Conservation (phyloP, 1,140 invertebrate genomes). For the Drosophila pachea region DNA sequence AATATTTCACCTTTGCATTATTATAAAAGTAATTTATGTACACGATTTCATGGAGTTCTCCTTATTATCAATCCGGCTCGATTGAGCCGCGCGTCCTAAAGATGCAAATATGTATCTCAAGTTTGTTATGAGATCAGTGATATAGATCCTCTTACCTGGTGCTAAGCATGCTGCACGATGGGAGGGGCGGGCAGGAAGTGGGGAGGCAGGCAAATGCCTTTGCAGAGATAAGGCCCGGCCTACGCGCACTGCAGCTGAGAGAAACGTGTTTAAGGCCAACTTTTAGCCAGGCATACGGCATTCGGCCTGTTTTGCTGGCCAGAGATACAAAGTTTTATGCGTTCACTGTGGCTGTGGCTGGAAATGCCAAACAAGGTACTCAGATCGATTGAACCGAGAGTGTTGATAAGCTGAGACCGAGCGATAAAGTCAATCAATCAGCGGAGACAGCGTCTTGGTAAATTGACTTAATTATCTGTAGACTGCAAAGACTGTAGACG, state of each 20-base stretch:
- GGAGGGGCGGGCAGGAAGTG: slow-evolving; percentile 21
- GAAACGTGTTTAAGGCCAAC: slow-evolving; percentile 40
- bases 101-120: background rate
- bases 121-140: slow-evolving; percentile 16
- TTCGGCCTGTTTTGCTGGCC: slow-evolving; percentile 19
- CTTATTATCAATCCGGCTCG: too few relatives aligned
- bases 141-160: slow-evolving; percentile 13
- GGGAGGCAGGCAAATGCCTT: slow-evolving; percentile 34
- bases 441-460: slow-evolving; percentile 62
- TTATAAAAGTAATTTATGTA: too few relatives aligned
- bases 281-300: slow-evolving; percentile 28
- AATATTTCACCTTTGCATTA: too few relatives aligned
- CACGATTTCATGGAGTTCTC: too few relatives aligned
- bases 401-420: slow-evolving; percentile 63
- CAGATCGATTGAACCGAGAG: slow-evolving; percentile 45
- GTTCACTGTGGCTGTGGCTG: slow-evolving; percentile 43
- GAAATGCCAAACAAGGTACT: slow-evolving; percentile 44
- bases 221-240: slow-evolving; percentile 40
- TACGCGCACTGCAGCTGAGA: slow-evolving; percentile 31
- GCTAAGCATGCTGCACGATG: slow-evolving; percentile 18
- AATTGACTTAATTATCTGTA: slow-evolving; percentile 69
- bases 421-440: slow-evolving; percentile 74
- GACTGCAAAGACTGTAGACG: slow-evolving; percentile 11
- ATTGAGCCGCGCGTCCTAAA: too few relatives aligned
- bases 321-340: slow-evolving; percentile 42